Evolutionary conservation across 2,113 vertebrate genomes (phyloP).

Genomic region (Actinemys pallida): DNA sequence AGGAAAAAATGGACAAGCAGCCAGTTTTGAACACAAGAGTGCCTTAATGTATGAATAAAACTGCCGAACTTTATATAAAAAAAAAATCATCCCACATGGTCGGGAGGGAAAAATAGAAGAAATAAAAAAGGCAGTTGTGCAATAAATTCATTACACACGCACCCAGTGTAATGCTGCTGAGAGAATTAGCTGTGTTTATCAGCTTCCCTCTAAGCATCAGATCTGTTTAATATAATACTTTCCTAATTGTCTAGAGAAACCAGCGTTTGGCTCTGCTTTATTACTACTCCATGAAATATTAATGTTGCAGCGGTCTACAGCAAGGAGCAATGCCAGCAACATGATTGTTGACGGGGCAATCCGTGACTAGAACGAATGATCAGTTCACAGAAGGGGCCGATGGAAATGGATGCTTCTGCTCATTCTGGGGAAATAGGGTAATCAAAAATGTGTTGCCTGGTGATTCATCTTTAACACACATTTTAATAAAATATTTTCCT

Average conservation of each 20-base stretch:
- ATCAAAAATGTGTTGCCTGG: neutral
- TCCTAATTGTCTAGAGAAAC: slow-evolving; percentile 31
- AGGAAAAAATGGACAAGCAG: slow-evolving; percentile 59
- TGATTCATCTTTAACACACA: slow-evolving; percentile 4
- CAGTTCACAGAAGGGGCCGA: neutral
- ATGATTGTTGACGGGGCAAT: neutral
- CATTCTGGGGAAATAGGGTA: neutral
- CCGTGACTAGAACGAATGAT: neutral
- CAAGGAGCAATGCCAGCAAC: neutral
- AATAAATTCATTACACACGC: slow-evolving; percentile 43
- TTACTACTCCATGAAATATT: slow-evolving; percentile 37
- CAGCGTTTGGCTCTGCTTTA: neutral
- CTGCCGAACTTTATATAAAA: slow-evolving; percentile 46
- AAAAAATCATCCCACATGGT: slow-evolving; percentile 52
- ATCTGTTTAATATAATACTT: slow-evolving; percentile 11
- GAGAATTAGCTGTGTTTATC: slow-evolving; percentile 41
- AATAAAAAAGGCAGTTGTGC: slow-evolving; percentile 44
- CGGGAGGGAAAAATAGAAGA: slow-evolving; percentile 32
- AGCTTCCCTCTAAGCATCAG: slow-evolving; percentile 5
- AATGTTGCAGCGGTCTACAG: neutral
- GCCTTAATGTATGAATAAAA: slow-evolving; percentile 60
- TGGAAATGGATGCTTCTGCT: neutral
- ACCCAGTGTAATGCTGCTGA: neutral
- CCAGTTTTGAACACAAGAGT: slow-evolving; percentile 53
- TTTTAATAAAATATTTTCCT: neutral